phyloP scores from a whole-genome alignment of 64 coral and sea anemone genomes.

The Catalaphyllia jardinei region DNA sequence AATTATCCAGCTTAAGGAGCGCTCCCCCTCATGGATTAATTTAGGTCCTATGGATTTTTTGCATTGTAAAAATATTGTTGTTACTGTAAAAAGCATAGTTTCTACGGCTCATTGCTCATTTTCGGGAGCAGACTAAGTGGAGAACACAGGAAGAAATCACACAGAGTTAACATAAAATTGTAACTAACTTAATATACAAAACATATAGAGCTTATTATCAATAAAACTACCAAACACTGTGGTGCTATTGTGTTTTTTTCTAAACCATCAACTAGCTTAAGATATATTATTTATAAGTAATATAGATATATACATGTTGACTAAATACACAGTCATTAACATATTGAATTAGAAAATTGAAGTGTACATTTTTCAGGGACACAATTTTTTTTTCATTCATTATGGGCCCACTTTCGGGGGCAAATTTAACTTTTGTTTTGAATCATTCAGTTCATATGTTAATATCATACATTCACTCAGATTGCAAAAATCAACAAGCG shows the following conservation, averaged over 20 bases:
- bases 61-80: not conserved
- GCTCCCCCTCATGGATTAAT: not conserved
- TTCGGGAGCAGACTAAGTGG: not conserved
- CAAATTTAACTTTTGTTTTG: not conserved
- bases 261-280: too few species aligned
- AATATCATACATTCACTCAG: too few species aligned
- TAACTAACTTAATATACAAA: not conserved
- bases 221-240: not conserved
- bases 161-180: not conserved
- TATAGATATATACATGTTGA: too few species aligned
- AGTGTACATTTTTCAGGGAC: too few species aligned
- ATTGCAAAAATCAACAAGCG: not conserved
- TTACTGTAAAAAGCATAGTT: not conserved
- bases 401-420: not conserved
- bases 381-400: too few species aligned
- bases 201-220: not conserved
- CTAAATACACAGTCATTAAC: too few species aligned
- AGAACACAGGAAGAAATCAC: not conserved
- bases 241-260: not conserved
- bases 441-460: too few species aligned
- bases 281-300: too few species aligned
- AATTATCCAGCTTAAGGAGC: too few species aligned
- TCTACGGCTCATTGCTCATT: not conserved
- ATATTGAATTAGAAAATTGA: too few species aligned
- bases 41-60: constrained; percentile 4